phyloP scores from a whole-genome alignment of 2,113 vertebrate species.

The Crypturellus undulatus region DNA sequence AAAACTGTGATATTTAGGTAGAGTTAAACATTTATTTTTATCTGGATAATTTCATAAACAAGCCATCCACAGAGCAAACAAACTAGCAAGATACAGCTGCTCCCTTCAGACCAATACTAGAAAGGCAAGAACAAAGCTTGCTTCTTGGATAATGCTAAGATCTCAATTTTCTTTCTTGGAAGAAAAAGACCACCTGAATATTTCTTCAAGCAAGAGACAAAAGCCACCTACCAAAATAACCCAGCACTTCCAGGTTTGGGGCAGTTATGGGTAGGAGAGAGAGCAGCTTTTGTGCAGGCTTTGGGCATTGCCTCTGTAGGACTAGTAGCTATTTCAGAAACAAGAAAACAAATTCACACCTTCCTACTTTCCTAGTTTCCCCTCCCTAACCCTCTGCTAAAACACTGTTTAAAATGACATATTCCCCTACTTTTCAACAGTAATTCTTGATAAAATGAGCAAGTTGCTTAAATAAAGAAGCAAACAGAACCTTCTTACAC shows the following conservation, averaged over 20 bases:
- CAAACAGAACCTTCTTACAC: fast-evolving
- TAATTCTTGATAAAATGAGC: neutral
- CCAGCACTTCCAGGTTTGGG: fast-evolving
- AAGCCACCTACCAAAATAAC: neutral
- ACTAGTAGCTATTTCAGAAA: fast-evolving
- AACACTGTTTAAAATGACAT: neutral
- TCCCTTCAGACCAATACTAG: neutral
- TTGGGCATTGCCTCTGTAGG: fast-evolving
- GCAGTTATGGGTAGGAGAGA: fast-evolving
- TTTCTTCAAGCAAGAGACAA: neutral
- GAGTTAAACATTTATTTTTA: neutral
- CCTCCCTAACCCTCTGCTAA: no score
- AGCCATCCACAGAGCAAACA: neutral
- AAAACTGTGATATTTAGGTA: neutral
- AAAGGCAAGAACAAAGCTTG: neutral
- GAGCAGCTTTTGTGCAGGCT: fast-evolving
- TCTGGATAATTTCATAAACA: no score
- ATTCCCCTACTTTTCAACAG: fast-evolving
- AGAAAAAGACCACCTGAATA: neutral
- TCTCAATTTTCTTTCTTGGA: neutral
- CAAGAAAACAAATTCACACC: no score
- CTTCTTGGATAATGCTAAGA: neutral
- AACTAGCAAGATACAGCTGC: neutral
- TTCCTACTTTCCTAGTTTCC: neutral
- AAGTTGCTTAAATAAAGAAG: neutral